Percentiles rank a stretch among this genome's conserved stretches.
phyloP scores from a whole-genome alignment of 2,797 vertebrate species.

The Anguilla pacifica region DNA sequence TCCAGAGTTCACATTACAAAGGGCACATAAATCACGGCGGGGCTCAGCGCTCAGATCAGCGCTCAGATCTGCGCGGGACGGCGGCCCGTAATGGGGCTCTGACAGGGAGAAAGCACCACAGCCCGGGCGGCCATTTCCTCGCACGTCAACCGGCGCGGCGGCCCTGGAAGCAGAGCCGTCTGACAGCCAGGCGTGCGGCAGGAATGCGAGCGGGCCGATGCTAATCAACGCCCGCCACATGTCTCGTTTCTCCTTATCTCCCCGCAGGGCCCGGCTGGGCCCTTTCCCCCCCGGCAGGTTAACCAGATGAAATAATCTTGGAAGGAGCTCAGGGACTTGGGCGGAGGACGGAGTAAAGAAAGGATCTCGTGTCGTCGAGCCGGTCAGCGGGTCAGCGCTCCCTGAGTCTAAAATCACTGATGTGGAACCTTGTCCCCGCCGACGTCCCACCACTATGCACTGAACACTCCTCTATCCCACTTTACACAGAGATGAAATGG shows the following conservation, averaged over 20 bases:
- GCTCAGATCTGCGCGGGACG: neutral
- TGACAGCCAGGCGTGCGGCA: constrained; percentile 9
- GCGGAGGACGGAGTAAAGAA: neutral
- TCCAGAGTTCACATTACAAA: constrained; percentile 26
- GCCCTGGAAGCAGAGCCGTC: neutral
- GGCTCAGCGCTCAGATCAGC: constrained; percentile 11
- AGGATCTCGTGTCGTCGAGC: neutral
- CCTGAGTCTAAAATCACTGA: neutral
- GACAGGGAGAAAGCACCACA: constrained; percentile 37
- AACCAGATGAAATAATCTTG: constrained; percentile 51
- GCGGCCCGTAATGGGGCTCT: constrained; percentile 33
- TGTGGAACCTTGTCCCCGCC: neutral
- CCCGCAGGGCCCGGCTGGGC: constrained; percentile 39
- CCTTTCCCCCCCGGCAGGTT: constrained; percentile 48
- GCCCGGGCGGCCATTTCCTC: constrained; percentile 37
- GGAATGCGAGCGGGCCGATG: constrained; percentile 29
- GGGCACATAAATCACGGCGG: constrained; percentile 31
- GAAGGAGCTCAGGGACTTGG: constrained; percentile 25
- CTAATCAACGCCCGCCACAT: constrained; percentile 44
- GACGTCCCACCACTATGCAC: neutral
- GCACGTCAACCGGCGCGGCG: constrained; percentile 6
- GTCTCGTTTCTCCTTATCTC: constrained; percentile 44
- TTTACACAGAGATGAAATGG: neutral
- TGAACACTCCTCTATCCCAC: neutral
- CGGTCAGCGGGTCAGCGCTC: neutral